Base-by-base conservation (phyloP, 2,113 vertebrate genomes). In the Corythoichthys haematopterus region DNA sequence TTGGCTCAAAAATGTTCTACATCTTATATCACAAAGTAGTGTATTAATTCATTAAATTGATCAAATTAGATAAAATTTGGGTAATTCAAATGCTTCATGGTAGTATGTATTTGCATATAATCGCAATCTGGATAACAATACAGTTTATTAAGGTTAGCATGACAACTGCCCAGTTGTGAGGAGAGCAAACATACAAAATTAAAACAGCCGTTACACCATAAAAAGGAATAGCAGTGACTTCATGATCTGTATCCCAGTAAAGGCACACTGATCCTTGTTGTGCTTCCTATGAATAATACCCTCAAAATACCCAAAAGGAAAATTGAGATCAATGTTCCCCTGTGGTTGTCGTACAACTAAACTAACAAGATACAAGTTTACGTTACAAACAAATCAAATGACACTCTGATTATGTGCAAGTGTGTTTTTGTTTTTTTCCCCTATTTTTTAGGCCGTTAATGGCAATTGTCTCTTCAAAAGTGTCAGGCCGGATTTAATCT, bases 401-500 rank as follows among this genome's bases (percentile, higher is more conserved):
- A n/a, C 36, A n/a, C n/a, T 51, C 38, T n/a, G 71, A 70, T 68
- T 65, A 61, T 36, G 61, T 20, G 0, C 2, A 55, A 9, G 2
- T 55, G 1, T 28, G 8, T 53, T 8, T 11, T 3, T 51, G 50
- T 13, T 7, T 14, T 11, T 48, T 14, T 50, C 20, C 20, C 20
- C 20, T 28, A 28, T 28, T 13, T 50, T 15, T 51, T 4, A n/a
- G 50, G 50, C 6, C 7, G 69, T 57, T 52, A 77, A 73, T 69
- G 69, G 66, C 70, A 79, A 84, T 65, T 65, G 74, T 81, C 71
- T 66, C 69, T 59, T 28, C n/a, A 55, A 20, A 51, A 51, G 16
- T 55, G 52, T 45, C 57, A 70, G 64, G 68, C 69, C 16, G 71
- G 56, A 75, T 62, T 80, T 82, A 79, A 76, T 85, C 82, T 80